phyloP scores from a whole-genome alignment of 2,797 vertebrate genomes.

The Sebastes iracundus region DNA sequence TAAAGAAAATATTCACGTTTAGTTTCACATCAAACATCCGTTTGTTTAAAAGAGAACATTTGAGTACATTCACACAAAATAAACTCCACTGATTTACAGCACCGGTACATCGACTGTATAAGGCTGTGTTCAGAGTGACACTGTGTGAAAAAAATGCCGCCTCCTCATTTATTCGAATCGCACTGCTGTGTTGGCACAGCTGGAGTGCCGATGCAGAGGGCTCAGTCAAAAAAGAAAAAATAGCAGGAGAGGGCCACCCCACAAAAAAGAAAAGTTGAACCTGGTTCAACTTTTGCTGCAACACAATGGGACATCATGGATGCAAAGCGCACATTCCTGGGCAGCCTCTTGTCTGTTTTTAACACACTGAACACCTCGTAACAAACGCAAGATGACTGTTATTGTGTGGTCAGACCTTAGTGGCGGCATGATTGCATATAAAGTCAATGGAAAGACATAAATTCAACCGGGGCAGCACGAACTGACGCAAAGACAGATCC shows the following conservation, averaged over 20 bases:
- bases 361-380: background rate
- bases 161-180: background rate
- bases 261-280: background rate
- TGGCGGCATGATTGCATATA: background rate
- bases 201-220: background rate
- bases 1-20: slow-evolving; percentile 17
- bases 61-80: background rate
- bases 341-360: background rate
- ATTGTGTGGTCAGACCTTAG: background rate
- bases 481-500: background rate
- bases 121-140: background rate
- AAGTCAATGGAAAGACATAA: background rate
- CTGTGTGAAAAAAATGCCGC: background rate
- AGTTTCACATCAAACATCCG: background rate
- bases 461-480: background rate
- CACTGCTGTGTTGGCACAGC: background rate
- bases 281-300: background rate
- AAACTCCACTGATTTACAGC: background rate
- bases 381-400: background rate
- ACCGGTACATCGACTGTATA: background rate
- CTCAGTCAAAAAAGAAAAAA: background rate
- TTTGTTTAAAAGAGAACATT: background rate
- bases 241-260: background rate
- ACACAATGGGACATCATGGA: background rate
- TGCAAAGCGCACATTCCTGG: background rate